phyloP scores from a whole-genome alignment of 1,140 invertebrate species.

The Hylaeus anthracinus region DNA sequence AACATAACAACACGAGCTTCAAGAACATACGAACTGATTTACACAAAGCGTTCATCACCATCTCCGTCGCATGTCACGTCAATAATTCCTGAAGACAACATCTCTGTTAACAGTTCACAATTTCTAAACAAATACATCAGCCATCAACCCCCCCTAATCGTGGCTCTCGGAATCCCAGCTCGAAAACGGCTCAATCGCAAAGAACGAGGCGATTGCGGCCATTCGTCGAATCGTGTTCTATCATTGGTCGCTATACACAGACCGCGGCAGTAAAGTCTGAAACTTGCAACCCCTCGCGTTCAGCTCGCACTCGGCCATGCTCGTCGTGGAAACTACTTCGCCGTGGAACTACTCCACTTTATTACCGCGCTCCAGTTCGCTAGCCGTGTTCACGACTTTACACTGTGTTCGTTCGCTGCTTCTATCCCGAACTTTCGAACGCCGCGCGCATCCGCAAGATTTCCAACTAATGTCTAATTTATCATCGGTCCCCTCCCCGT shows the following conservation, averaged over 20 bases:
- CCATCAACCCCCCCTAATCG: no score
- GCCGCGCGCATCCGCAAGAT: conserved; percentile 1
- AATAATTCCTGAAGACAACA: no score
- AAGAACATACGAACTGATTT: no score
- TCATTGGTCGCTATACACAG: background rate
- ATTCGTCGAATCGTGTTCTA: conserved; percentile 32
- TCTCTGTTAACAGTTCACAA: no score
- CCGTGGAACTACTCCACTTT: conserved; percentile 54
- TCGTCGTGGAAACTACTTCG: conserved; percentile 42
- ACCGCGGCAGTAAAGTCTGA: conserved; percentile 8
- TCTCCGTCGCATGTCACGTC: no score
- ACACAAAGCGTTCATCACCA: no score
- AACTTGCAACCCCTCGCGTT: conserved; percentile 9
- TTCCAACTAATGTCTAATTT: conserved; percentile 44
- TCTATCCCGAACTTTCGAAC: conserved; percentile 51
- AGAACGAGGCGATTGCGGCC: no score
- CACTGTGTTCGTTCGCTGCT: conserved; percentile 29
- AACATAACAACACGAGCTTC: no score
- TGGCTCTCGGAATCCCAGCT: no score
- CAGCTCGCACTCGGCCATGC: background rate
- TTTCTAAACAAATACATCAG: no score
- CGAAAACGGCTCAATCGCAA: conserved; percentile 11
- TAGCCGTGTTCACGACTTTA: conserved; percentile 44
- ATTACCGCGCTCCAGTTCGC: conserved; percentile 49
- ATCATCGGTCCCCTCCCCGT: conserved; percentile 31